A percentile compares a stretch with the other conserved stretches of the same genome.
Conservation (phyloP, 92 coral and sea anemone genomes). For the Pocillopora meandrina region DNA sequence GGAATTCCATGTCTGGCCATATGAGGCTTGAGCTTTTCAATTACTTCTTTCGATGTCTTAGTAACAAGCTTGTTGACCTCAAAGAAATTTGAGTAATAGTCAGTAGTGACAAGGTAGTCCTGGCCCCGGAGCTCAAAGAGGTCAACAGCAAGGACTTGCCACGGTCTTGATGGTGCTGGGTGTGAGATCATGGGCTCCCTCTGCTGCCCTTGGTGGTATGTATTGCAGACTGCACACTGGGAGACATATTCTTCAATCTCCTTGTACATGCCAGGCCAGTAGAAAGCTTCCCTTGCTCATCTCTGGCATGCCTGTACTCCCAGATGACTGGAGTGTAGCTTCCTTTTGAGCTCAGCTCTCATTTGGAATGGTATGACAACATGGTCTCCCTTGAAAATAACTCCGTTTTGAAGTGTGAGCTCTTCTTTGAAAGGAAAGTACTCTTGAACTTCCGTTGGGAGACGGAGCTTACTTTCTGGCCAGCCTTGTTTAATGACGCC, state of each 20-base stretch:
- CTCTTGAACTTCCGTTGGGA: too few species aligned
- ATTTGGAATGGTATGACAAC: not conserved
- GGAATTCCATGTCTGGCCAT: conserved; percentile 31
- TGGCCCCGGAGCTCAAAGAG: too few species aligned
- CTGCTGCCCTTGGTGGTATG: conserved; percentile 12
- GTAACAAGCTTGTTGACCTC: too few species aligned
- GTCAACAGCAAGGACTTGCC: too few species aligned
- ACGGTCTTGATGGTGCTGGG: conserved; percentile 16
- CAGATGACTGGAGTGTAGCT: conserved; percentile 16
- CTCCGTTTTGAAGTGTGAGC: not conserved
- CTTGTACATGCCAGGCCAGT: conserved; percentile 10
- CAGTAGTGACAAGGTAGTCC: too few species aligned
- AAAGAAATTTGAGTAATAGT: too few species aligned
- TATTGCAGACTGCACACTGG: conserved; percentile 13
- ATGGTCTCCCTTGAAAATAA: not conserved
- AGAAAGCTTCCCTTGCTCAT: conserved; percentile 10
- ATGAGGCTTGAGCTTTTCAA: not conserved
- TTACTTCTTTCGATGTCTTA: too few species aligned
- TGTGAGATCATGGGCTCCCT: not conserved
- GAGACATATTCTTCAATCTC: not conserved
- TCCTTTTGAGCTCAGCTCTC: not conserved
- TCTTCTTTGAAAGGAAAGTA: too few species aligned
- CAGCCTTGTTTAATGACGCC: too few species aligned
- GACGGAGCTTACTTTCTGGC: too few species aligned
- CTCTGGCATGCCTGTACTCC: conserved; percentile 4